A percentile compares a stretch with the other conserved stretches of the same genome.
phyloP scores from a whole-genome alignment of 2,113 vertebrate genomes.

The Orcinus orca region DNA sequence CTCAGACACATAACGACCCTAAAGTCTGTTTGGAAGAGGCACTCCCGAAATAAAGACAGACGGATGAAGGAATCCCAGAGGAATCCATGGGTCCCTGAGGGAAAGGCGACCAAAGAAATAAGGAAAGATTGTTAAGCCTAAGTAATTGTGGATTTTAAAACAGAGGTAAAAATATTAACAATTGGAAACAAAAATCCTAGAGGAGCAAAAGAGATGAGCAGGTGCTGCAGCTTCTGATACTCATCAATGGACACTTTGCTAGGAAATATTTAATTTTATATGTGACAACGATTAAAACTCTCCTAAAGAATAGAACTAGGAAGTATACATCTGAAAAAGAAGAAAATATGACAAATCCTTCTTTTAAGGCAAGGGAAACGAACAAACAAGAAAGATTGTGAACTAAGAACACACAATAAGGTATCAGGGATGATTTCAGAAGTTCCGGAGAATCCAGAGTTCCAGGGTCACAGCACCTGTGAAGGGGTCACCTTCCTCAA shows the following conservation, averaged over 20 bases:
- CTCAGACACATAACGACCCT: not conserved
- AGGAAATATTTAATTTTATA: not conserved
- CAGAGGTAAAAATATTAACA: not conserved
- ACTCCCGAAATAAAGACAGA: not conserved
- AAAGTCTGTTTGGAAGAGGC: not conserved
- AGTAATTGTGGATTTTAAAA: not conserved
- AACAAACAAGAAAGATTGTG: not conserved
- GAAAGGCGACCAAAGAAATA: not conserved
- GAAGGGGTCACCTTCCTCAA: not conserved
- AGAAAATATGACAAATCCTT: not conserved
- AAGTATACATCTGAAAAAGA: not conserved
- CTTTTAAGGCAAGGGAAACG: not conserved
- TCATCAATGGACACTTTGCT: not conserved
- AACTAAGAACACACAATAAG: not conserved
- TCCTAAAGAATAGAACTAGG: not conserved
- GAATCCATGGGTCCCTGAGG: not conserved
- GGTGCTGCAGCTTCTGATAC: fast-evolving
- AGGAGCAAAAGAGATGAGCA: fast-evolving
- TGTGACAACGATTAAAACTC: no score
- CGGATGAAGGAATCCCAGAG: no score
- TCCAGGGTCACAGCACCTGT: not conserved
- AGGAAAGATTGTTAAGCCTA: not conserved
- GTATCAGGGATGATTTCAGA: not conserved
- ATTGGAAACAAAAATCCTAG: not conserved
- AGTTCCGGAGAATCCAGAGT: not conserved